These are phyloP conservation scores for Drosophila insularis DNA, from an alignment of 1,140 invertebrate genomes.

Conservation along the genomic window DNA sequence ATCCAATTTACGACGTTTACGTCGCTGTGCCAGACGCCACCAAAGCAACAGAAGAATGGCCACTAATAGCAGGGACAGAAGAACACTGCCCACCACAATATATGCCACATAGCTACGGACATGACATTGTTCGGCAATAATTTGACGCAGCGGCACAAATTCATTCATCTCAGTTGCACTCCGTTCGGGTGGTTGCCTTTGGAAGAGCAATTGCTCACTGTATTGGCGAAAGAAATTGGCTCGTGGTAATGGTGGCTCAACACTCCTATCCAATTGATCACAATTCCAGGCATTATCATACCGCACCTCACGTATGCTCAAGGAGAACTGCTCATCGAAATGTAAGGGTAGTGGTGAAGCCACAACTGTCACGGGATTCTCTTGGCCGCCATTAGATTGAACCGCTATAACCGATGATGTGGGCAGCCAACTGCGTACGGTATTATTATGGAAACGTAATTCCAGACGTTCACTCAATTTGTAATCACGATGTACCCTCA, in stretches of 20 bases:
- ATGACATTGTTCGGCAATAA: constrained; percentile 59
- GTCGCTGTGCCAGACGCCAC: constrained; percentile 75
- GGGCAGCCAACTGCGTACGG: constrained; percentile 41
- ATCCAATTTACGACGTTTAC: constrained; percentile 83
- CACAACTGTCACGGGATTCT: not conserved
- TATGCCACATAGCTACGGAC: constrained; percentile 58
- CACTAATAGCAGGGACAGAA: constrained; percentile 78
- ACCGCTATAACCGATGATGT: constrained; percentile 2
- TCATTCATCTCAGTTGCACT: not conserved
- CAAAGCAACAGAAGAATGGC: constrained; percentile 68
- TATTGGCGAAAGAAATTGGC: constrained; percentile 65
- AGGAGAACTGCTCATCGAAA: constrained; percentile 62
- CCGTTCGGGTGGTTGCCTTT: not conserved
- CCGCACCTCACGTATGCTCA: constrained; percentile 59
- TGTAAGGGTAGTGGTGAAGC: constrained; percentile 42
- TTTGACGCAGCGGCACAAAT: constrained; percentile 42
- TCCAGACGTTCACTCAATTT: constrained; percentile 70
- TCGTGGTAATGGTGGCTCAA: constrained; percentile 56
- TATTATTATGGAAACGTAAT: constrained; percentile 76
- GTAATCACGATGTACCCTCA: constrained; percentile 68
- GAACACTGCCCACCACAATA: constrained; percentile 72
- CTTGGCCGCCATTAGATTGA: not conserved
- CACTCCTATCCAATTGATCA: constrained; percentile 56
- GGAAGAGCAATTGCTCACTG: constrained; percentile 62
- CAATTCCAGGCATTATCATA: constrained; percentile 69